Base-by-base conservation (phyloP, 2,113 vertebrate species). In the Prionailurus bengalensis region DNA sequence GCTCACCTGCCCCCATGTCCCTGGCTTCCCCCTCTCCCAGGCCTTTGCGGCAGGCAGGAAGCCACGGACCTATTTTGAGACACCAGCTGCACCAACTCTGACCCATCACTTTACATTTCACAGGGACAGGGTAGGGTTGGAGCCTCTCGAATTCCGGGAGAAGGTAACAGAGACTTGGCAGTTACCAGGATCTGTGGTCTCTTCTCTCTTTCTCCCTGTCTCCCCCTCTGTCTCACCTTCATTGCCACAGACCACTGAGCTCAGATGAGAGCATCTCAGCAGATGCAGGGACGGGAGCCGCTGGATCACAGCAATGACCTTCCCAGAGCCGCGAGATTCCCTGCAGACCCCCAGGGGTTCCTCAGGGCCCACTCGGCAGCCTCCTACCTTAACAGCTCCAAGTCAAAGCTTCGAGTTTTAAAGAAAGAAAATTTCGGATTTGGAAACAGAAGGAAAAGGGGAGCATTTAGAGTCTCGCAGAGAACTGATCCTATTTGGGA, bases 351-450 rank as follows among this genome's bases (percentile, higher is more conserved):
- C 87, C 51, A 1, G 27, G 7, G 16, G 6, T 7, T 68, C 89
- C 48, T 21, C 14, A 21, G 70, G 15, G 51, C 39, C 66, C 68
- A 21, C 85, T n/a, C 17, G 12, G 55, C 65, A 65, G 79, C 61
- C 39, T 85, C 79, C 51, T 4, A 12, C 63, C 85, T 61, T 17
- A 88, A 31, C 65, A 63, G 33, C n/a, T 78, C 39, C 85, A 42
- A 84, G 31, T 66, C 91, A 25, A 4, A 79, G 84, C 29, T 70
- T 90, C 48, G 9, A 21, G 15, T 79, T 83, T 78, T 80, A 82
- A 73, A 95, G 68, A 73, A 61, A 94, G 55, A 63, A 68, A 70
- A 83, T 3, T 87, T 63, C 53, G 48, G 27, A 76, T 39, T n/a
- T n/a, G 79, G 51, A 33, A 61, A 71, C 86, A 55, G 29, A 96